These are phyloP conservation scores for Bombus sibiricus DNA, from an alignment of 1,140 invertebrate species.

Conservation along the genomic window DNA sequence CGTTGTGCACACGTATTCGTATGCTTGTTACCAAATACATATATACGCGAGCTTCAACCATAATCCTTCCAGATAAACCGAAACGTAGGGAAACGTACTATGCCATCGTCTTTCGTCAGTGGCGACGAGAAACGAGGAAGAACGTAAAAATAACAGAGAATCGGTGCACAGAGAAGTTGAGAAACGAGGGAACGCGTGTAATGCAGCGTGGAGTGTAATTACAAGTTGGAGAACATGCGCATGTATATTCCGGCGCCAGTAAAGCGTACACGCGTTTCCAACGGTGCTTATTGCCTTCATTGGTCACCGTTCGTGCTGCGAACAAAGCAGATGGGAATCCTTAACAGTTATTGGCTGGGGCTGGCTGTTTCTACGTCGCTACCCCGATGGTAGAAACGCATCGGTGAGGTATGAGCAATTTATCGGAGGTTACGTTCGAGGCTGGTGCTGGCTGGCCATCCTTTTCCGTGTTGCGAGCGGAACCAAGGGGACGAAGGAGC, in stretches of 20 bases:
- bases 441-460: slow-evolving; percentile 8
- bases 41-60: background rate
- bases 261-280: slow-evolving; percentile 51
- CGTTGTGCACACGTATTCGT: background rate
- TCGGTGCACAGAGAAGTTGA: too few relatives aligned
- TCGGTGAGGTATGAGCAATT: slow-evolving; percentile 54
- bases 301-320: slow-evolving; percentile 58
- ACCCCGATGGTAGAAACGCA: background rate
- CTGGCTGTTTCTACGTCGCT: slow-evolving; percentile 13
- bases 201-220: slow-evolving; percentile 65
- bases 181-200: slow-evolving; percentile 33
- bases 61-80: background rate
- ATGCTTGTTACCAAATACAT: background rate
- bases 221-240: slow-evolving; percentile 30
- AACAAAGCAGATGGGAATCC: slow-evolving; percentile 76
- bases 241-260: slow-evolving; percentile 26
- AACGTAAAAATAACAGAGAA: background rate
- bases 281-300: slow-evolving; percentile 69
- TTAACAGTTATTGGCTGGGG: slow-evolving; percentile 75
- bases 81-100: background rate
- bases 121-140: background rate
- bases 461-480: slow-evolving; percentile 17
- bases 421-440: slow-evolving; percentile 65
- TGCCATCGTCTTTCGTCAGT: background rate
- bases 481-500: slow-evolving; percentile 13